Evolutionary conservation across 2,888 invertebrate species (phyloP), one percentile per base, ranked within the genome.

Genomic region (Cynaeus angustus): DNA sequence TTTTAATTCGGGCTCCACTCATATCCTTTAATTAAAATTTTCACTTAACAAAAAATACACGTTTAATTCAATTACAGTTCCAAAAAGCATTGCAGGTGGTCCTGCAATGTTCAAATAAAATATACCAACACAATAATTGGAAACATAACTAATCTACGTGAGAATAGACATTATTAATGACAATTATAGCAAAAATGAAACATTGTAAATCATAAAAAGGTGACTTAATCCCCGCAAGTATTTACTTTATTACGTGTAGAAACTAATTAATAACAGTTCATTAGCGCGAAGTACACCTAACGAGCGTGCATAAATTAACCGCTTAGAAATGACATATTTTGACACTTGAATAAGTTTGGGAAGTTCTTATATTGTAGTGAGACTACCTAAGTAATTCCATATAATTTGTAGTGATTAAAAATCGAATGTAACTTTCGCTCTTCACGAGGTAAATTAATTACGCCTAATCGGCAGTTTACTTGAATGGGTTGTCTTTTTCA

Each of bases 221-320:
- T 26, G 33, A 48, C 14, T 53, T 43, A 52, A 64, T 55, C 55
- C 55, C 55, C 45, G 16, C 16, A 33, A 55, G 55, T 55, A 53
- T 64, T 52, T 30, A 30, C 41, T 41, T 28, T 10, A 46, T 28
- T 64, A 16, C 55, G 46, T 55, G 28, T 16, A 14, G 28, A 48
- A 58, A 8, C 37, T 55, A 56, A 68, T 68, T 62, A 62, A 68
- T 68, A 68, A 62, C 12, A 38, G 55, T 68, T 68, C 55, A 68
- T 68, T 68, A 68, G 68, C 53, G 26, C 10, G 50, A 50, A n/a
- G 41, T 50, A 64, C 41, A 68, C 48, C 53, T 55, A 68, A 45
- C 46, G 37, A 45, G 33, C 21, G 26, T 14, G 68, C 46, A 68
- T 68, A 68, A 52, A 53, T 68, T 61, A 46, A 16, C 21, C 21